phyloP scores from a whole-genome alignment of 2,113 vertebrate genomes.

The Python bivittatus region DNA sequence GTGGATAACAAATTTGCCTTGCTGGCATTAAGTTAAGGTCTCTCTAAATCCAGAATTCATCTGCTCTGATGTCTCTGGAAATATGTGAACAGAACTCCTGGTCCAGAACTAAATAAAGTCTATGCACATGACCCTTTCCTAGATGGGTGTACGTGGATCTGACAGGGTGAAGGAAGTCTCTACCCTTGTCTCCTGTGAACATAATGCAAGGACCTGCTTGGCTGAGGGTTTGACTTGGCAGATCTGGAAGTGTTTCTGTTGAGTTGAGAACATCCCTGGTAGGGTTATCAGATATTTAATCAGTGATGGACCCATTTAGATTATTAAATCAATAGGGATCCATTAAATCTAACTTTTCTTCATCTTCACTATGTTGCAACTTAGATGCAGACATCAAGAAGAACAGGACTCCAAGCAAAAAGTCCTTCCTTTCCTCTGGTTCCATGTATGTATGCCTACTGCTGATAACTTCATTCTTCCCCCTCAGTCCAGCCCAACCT shows the following conservation, averaged over 20 bases:
- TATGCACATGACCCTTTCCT: not conserved
- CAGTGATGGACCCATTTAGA: too few relatives aligned
- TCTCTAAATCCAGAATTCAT: not conserved
- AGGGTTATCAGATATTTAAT: too few relatives aligned
- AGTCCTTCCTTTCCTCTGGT: slow-evolving; percentile 82
- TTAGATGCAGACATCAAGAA: slow-evolving; percentile 90
- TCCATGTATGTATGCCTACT: slow-evolving; percentile 80
- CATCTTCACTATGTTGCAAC: slow-evolving; percentile 52
- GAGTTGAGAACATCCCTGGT: too few relatives aligned
- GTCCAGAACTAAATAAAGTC: not conserved
- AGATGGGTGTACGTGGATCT: not conserved
- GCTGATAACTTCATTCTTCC: not conserved
- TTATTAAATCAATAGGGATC: too few relatives aligned
- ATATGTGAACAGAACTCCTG: not conserved
- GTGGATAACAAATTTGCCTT: not conserved
- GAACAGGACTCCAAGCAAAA: slow-evolving; percentile 73
- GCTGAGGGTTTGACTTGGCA: too few relatives aligned
- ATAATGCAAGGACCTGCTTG: not conserved
- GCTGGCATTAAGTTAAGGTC: not conserved
- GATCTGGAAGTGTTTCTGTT: too few relatives aligned
- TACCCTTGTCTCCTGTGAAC: too few relatives aligned
- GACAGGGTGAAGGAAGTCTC: not conserved
- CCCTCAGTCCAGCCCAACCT: not conserved
- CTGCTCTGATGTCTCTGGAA: not conserved
- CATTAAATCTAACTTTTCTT: not conserved